phyloP scores from a whole-genome alignment of 2,797 vertebrate species.

The Poecilia gillii region DNA sequence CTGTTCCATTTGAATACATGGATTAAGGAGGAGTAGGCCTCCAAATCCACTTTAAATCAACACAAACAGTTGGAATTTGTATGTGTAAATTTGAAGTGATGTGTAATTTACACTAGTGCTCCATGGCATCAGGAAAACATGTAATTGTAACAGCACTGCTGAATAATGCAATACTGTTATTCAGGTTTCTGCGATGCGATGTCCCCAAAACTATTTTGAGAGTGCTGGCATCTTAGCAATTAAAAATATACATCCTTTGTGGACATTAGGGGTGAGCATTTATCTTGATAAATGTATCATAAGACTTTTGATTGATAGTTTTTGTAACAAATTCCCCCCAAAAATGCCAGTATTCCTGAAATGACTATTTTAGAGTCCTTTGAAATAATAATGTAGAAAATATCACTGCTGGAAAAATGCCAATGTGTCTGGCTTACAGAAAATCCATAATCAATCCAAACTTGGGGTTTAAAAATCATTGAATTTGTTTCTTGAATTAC shows the following conservation, averaged over 20 bases:
- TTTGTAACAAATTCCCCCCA: too few relatives aligned
- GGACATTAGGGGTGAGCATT: too few relatives aligned
- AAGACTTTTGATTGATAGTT: too few relatives aligned
- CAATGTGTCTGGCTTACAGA: background rate
- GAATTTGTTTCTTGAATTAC: background rate
- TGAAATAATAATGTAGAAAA: background rate
- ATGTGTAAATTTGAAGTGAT: background rate
- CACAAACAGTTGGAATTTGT: background rate
- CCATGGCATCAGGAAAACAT: background rate
- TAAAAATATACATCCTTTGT: background rate
- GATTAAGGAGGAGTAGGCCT: background rate
- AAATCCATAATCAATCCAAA: background rate
- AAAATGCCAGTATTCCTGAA: too few relatives aligned
- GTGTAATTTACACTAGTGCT: background rate
- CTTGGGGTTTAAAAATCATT: background rate
- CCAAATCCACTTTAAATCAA: background rate
- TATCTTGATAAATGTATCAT: too few relatives aligned
- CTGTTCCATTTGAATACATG: background rate
- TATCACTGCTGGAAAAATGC: background rate
- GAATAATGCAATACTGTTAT: background rate
- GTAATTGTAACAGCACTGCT: background rate
- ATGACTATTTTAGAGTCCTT: background rate
- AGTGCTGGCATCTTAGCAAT: background rate
- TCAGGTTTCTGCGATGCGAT: too few relatives aligned
- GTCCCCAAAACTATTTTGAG: background rate